A percentile compares a stretch with the other conserved stretches of the same genome.
These are phyloP conservation scores for Gymnobelideus leadbeateri DNA, from an alignment of 2,113 vertebrate species.

Conservation along the genomic window DNA sequence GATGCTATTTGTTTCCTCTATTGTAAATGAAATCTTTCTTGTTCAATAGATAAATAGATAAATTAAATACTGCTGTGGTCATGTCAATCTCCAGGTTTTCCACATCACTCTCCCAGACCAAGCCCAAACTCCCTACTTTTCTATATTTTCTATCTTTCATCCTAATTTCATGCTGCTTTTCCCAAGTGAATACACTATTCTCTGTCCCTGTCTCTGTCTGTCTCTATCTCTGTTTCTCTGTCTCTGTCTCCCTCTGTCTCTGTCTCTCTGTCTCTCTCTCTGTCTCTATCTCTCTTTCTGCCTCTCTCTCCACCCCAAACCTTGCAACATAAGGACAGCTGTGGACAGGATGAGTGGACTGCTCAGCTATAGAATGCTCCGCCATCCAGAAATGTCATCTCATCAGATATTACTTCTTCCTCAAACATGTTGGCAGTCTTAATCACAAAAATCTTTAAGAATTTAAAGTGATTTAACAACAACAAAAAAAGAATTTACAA, in stretches of 20 bases:
- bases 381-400: neutral
- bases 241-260: too few species aligned
- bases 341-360: neutral
- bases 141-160: neutral
- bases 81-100: neutral
- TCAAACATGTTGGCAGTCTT: neutral
- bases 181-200: neutral
- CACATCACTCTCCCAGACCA: neutral
- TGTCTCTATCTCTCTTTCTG: too few species aligned
- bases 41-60: neutral
- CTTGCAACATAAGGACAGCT: neutral
- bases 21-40: too few species aligned
- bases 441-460: neutral
- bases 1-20: neutral
- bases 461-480: neutral
- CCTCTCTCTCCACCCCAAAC: neutral
- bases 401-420: neutral
- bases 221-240: too few species aligned
- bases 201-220: neutral
- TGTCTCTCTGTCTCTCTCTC: too few species aligned
- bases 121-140: neutral
- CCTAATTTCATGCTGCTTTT: too few species aligned
- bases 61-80: neutral
- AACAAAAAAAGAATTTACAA: neutral
- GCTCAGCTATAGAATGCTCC: neutral